Percentiles rank a stretch among this genome's conserved stretches.
Evolutionary conservation across 2,797 vertebrate genomes (phyloP).

Genomic region (Eutrigla gurnardus): DNA sequence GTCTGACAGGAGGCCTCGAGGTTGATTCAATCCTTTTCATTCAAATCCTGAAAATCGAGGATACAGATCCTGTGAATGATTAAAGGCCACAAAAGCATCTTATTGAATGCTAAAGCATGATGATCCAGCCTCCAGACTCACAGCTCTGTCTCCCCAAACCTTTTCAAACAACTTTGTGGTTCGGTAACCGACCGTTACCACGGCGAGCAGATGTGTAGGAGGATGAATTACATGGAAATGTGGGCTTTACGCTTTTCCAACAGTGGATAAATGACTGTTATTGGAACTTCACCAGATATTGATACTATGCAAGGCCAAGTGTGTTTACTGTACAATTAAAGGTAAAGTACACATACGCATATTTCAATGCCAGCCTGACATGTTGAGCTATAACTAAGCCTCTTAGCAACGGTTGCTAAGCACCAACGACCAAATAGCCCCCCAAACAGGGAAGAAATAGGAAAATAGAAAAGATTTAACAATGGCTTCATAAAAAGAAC

Average conservation of each 20-base stretch:
- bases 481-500: not conserved
- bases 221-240: not conserved
- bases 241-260: not conserved
- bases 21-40: constrained; percentile 58
- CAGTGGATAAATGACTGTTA: not conserved
- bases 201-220: not conserved
- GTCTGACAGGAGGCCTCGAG: constrained; percentile 23
- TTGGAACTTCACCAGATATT: not conserved
- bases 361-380: not conserved
- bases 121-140: constrained; percentile 48
- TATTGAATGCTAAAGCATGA: constrained; percentile 48
- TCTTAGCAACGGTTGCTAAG: not conserved
- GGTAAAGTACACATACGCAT: not conserved
- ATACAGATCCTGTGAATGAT: constrained; percentile 47
- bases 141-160: constrained; percentile 17
- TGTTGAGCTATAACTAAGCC: not conserved
- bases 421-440: not conserved
- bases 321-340: not conserved
- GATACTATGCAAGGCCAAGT: not conserved
- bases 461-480: not conserved
- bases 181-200: too few species aligned
- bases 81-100: constrained; percentile 51
- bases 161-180: constrained; percentile 36
- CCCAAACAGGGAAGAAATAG: not conserved
- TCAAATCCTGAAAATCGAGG: constrained; percentile 39